Conservation (phyloP, 2,797 vertebrate genomes). For the Pangasius mekongensis region DNA sequence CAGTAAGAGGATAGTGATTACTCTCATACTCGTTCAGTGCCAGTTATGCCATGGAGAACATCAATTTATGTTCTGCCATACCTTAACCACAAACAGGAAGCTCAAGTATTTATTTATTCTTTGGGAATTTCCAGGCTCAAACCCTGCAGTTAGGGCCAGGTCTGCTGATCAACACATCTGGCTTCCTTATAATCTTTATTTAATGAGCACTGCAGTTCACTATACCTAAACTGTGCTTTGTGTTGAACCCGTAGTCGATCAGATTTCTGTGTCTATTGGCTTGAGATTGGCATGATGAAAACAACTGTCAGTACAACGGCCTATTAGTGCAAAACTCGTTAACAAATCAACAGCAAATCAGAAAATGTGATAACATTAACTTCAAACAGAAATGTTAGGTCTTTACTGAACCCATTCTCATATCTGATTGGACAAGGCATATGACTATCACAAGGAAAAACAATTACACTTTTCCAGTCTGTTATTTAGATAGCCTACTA, state of each 20-base stretch:
- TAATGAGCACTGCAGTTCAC: not conserved
- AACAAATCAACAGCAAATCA: not conserved
- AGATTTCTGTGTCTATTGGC: not conserved
- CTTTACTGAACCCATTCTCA: not conserved
- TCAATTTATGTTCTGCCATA: constrained; percentile 24
- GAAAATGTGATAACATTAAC: not conserved
- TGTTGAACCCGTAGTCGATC: not conserved
- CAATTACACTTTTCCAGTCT: not conserved
- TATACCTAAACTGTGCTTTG: not conserved
- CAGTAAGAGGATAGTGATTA: not conserved
- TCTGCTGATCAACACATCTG: constrained; percentile 15
- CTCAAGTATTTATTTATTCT: constrained; percentile 60
- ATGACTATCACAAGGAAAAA: not conserved
- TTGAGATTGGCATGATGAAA: not conserved
- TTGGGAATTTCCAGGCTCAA: constrained; percentile 58
- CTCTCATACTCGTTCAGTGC: not conserved
- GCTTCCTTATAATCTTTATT: constrained; percentile 27
- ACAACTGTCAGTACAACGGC: no score
- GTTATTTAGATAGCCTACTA: not conserved
- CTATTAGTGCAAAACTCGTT: not conserved
- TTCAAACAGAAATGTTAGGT: not conserved
- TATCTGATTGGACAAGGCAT: not conserved
- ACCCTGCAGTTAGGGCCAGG: constrained; percentile 46
- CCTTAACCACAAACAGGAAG: constrained; percentile 29
- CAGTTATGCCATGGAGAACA: constrained; percentile 6